A percentile compares a stretch with the other conserved stretches of the same genome.
These are phyloP conservation scores for Danio tinwini DNA, from an alignment of 2,797 vertebrate species.

Conservation along the genomic window DNA sequence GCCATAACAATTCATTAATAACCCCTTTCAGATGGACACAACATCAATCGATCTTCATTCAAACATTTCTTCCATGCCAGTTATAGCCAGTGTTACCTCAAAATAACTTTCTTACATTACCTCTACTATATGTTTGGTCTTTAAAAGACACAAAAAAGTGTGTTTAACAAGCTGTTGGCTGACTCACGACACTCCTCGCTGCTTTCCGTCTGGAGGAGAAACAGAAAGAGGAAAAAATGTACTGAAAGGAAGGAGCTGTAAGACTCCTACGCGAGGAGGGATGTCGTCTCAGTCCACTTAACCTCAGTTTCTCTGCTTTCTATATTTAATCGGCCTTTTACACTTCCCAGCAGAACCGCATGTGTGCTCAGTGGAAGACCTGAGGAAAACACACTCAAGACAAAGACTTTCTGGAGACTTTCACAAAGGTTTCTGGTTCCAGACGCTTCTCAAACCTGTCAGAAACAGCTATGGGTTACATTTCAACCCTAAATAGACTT, in stretches of 20 bases:
- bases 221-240: conserved; percentile 34
- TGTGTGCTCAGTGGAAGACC: conserved; percentile 13
- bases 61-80: too few species aligned
- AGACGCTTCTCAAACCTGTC: background rate
- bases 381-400: background rate
- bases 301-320: conserved; percentile 29
- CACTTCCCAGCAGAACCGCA: background rate
- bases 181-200: background rate
- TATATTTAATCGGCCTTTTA: conserved; percentile 40
- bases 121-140: too few species aligned
- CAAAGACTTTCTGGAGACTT: background rate
- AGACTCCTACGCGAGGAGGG: conserved; percentile 37
- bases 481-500: background rate
- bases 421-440: background rate
- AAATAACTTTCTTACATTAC: too few species aligned
- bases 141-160: too few species aligned
- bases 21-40: too few species aligned
- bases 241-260: conserved; percentile 29
- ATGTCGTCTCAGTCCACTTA: conserved; percentile 45
- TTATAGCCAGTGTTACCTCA: too few species aligned
- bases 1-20: too few species aligned
- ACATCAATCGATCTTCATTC: too few species aligned
- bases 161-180: background rate
- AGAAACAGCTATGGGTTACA: background rate
- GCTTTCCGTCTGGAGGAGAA: conserved; percentile 13